Base-by-base conservation (phyloP, 2,888 invertebrate genomes). In the Campoplex capitator region DNA sequence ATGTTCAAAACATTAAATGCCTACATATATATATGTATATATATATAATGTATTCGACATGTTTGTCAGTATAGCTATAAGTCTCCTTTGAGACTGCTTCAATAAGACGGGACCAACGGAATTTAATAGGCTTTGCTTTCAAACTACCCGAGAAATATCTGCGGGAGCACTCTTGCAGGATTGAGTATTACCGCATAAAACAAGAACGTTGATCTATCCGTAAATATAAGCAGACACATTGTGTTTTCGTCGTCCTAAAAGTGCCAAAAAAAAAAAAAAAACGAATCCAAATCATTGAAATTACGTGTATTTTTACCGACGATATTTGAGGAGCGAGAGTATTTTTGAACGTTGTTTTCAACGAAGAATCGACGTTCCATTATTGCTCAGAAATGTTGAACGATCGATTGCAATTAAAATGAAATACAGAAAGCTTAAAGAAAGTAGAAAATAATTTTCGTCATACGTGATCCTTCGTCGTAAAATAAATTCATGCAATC, bases 121-220 rank as follows among this genome's bases (percentile, higher is more conserved):
- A 92, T 92, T 92, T 92, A 91, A 92, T 92, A 91, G 91, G 92
- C 90, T 91, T 89, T 91, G 90, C 91, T 92, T 92, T 91, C 91
- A 91, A 92, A 91, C 91, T 90, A 89, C 90, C 86, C 75, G 70
- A 88, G 85, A 90, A 91, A 91, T 86, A 82, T 88, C 65, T 82
- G 45, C 76, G 13, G 16, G 70, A 71, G 51, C 54, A 51, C 56
- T 28, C 6, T 70, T 42, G 28, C 28, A 70, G 56, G 38, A 38
- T 54, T 67, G 13, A 54, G 67, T 16, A 35, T 18, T 35, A 28
- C 68, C 38, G 7, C 38, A 35, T 28, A 23, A 3, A 54, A 13
- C 54, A 51, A 75, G 23, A 73, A 23, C 51, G 38, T 54, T 65
- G 77, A 76, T 81, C 67, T 56, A 76, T 74, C 38, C 73, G 58